phyloP scores from a whole-genome alignment of 2,113 vertebrate genomes.

The Xiphias gladius region DNA sequence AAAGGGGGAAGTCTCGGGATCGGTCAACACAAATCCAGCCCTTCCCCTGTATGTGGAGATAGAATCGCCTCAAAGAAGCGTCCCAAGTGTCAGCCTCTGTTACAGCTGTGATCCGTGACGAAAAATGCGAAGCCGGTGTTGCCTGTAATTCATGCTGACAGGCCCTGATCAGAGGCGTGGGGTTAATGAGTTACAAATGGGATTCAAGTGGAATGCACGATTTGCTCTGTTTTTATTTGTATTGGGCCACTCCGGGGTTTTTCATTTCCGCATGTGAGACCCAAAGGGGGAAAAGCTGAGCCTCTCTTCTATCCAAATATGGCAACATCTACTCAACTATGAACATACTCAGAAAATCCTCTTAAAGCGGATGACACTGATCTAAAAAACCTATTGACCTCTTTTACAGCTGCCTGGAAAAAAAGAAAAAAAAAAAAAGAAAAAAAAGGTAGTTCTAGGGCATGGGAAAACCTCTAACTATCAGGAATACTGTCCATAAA shows the following conservation, averaged over 20 bases:
- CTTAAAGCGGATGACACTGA: constrained; percentile 58
- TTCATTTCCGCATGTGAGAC: constrained; percentile 28
- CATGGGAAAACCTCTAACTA: constrained; percentile 27
- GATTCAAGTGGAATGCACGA: constrained; percentile 14
- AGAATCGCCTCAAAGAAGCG: constrained; percentile 41
- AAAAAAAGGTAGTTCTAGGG: neutral
- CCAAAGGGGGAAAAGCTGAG: constrained; percentile 23
- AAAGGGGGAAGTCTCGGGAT: constrained; percentile 1
- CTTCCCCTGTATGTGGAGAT: constrained; percentile 1
- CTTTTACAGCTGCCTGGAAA: constrained; percentile 27
- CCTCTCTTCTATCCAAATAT: constrained; percentile 48
- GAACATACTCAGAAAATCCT: constrained; percentile 54
- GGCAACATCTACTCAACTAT: constrained; percentile 30
- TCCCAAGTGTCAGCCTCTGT: constrained; percentile 39
- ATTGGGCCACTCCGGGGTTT: constrained; percentile 34
- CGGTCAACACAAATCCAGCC: constrained; percentile 29
- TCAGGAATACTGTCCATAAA: neutral
- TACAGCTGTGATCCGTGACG: constrained; percentile 39
- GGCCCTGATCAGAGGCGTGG: constrained; percentile 48
- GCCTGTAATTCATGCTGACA: constrained; percentile 50
- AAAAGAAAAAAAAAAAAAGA: too few species aligned
- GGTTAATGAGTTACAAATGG: constrained; percentile 45
- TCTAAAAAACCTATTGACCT: constrained; percentile 50
- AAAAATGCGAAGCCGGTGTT: constrained; percentile 46
- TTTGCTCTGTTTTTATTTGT: neutral